Percentiles rank a stretch among this genome's conserved stretches.
phyloP scores from a whole-genome alignment of 2,888 invertebrate species.

The Steromphala cineraria region DNA sequence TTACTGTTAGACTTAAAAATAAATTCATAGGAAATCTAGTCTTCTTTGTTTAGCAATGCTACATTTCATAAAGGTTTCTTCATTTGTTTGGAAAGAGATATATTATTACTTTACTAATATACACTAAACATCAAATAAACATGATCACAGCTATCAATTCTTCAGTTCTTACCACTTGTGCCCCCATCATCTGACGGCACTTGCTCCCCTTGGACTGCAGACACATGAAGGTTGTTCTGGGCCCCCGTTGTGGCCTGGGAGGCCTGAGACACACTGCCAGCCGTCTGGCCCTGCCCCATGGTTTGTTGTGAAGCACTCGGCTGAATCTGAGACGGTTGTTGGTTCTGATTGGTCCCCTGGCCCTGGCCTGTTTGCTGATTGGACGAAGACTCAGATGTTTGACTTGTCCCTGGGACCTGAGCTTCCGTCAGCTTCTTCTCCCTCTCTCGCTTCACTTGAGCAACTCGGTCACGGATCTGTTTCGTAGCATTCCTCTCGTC shows the following conservation, averaged over 20 bases:
- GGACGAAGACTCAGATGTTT: background rate
- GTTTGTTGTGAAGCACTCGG: background rate
- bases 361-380: background rate
- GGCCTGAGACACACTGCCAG: background rate
- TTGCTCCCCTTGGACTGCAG: no score
- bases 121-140: no score
- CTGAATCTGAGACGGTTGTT: background rate
- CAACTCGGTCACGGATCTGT: conserved; percentile 91
- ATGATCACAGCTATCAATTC: no score
- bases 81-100: no score
- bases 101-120: no score
- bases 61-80: no score
- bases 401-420: background rate
- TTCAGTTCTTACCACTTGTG: no score
- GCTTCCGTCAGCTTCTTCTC: conserved; percentile 61
- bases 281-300: background rate
- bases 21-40: no score
- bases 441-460: conserved; percentile 82
- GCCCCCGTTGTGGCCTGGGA: background rate
- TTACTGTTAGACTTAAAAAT: no score
- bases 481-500: conserved; percentile 94
- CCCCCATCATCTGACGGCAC: no score
- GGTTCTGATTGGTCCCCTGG: background rate
- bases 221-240: background rate
- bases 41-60: no score